These are phyloP conservation scores for Megalurothrips usitatus DNA, from an alignment of 2,888 invertebrate genomes.

Conservation along the genomic window DNA sequence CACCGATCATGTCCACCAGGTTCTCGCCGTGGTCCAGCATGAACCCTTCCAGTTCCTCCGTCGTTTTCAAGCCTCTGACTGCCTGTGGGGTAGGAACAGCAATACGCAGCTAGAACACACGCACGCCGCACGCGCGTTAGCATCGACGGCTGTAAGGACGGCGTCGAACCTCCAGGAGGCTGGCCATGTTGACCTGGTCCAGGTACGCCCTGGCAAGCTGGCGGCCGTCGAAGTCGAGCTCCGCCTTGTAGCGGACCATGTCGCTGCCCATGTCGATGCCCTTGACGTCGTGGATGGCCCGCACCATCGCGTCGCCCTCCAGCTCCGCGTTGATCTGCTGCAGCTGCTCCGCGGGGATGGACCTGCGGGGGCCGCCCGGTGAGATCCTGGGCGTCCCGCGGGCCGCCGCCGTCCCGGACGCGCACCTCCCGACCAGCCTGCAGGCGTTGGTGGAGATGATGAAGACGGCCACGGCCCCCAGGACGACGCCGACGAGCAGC, in stretches of 20 bases:
- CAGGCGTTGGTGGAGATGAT: constrained; percentile 17
- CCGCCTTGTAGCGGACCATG: constrained; percentile 29
- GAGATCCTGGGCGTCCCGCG: not conserved
- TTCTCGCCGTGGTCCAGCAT: constrained; percentile 28
- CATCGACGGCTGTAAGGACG: too few species aligned
- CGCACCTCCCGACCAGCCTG: constrained; percentile 29
- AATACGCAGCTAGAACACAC: too few species aligned
- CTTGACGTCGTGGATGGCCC: constrained; percentile 30
- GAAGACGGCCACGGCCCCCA: constrained; percentile 27
- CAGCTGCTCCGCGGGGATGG: constrained; percentile 18
- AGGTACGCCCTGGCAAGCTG: constrained; percentile 27
- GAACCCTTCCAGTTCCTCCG: constrained; percentile 27
- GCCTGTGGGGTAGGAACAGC: too few species aligned
- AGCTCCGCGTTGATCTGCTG: constrained; percentile 28
- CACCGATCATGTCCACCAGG: constrained; percentile 27
- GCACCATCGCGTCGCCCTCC: constrained; percentile 29
- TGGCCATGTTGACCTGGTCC: constrained; percentile 25
- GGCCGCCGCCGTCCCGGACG: not conserved
- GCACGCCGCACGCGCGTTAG: too few species aligned
- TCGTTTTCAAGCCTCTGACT: not conserved
- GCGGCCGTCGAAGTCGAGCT: constrained; percentile 29
- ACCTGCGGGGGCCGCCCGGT: not conserved
- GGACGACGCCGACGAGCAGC: constrained; percentile 18
- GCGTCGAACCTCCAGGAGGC: not conserved
- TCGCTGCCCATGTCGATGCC: constrained; percentile 30